Conservation (phyloP, 2,797 vertebrate species). For the Acipenser ruthenus region DNA sequence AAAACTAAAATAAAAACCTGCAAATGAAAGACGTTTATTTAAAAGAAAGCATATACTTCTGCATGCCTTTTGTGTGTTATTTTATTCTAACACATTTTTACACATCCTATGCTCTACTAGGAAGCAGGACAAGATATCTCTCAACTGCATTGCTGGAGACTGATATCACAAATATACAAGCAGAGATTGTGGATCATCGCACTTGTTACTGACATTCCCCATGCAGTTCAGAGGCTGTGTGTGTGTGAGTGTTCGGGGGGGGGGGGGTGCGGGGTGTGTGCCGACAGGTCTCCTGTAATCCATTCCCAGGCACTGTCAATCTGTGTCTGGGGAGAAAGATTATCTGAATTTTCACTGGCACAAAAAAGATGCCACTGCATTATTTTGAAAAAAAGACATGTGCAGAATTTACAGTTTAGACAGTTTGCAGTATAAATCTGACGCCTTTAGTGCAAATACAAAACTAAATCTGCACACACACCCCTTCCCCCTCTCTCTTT, state of each 20-base stretch:
- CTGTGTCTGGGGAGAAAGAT: too few relatives aligned
- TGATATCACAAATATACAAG: conserved; percentile 50
- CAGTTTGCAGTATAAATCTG: not conserved
- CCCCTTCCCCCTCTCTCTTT: too few relatives aligned
- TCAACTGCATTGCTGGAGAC: conserved; percentile 33
- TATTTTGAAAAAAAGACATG: too few relatives aligned
- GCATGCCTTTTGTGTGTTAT: conserved; percentile 42
- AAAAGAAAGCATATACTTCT: conserved; percentile 48
- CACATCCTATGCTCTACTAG: conserved; percentile 29
- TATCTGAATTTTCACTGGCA: too few relatives aligned
- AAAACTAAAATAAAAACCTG: conserved; percentile 41
- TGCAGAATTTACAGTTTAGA: too few relatives aligned
- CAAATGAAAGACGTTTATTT: conserved; percentile 47
- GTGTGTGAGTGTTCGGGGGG: conserved; percentile 7
- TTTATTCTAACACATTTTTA: conserved; percentile 39
- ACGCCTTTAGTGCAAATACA: not conserved
- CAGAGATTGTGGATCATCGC: conserved; percentile 30
- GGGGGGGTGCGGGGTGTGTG: conserved; percentile 16
- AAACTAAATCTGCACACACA: too few relatives aligned
- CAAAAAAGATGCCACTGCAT: too few relatives aligned
- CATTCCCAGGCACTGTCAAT: not conserved
- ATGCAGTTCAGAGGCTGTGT: conserved; percentile 19
- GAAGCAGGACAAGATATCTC: conserved; percentile 34
- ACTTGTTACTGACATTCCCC: conserved; percentile 13
- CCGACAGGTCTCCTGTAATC: conserved; percentile 14